phyloP scores from a whole-genome alignment of 2,113 vertebrate species.

The Otus sunia region DNA sequence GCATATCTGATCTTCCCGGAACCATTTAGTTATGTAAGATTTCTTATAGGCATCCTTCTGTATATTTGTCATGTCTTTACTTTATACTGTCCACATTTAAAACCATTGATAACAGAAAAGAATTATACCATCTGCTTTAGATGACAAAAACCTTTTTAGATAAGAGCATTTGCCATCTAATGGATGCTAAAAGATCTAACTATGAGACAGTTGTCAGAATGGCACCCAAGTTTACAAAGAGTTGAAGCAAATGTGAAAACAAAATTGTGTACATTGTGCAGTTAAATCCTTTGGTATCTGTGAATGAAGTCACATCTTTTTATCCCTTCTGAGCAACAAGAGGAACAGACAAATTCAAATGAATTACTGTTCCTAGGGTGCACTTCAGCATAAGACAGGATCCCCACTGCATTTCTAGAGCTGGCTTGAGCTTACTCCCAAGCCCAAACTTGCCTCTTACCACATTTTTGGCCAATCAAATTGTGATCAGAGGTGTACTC shows the following conservation, averaged over 20 bases:
- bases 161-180: background rate
- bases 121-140: background rate
- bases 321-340: background rate
- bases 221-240: background rate
- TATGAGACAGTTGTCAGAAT: background rate
- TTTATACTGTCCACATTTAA: background rate
- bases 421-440: background rate
- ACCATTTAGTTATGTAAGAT: background rate
- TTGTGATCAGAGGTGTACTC: background rate
- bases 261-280: background rate
- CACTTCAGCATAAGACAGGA: background rate
- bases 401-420: background rate
- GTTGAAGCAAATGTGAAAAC: background rate
- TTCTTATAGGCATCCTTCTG: background rate
- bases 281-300: background rate
- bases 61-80: background rate
- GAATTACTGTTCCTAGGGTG: background rate
- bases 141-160: background rate
- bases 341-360: background rate
- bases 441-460: background rate
- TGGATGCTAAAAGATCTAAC: background rate
- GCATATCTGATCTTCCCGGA: background rate
- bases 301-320: background rate
- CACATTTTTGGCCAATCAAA: background rate
- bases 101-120: background rate